Evolutionary conservation across 2,113 vertebrate genomes (phyloP), one percentile per base, ranked within the genome.

Genomic region (Ceyx margarethae): DNA sequence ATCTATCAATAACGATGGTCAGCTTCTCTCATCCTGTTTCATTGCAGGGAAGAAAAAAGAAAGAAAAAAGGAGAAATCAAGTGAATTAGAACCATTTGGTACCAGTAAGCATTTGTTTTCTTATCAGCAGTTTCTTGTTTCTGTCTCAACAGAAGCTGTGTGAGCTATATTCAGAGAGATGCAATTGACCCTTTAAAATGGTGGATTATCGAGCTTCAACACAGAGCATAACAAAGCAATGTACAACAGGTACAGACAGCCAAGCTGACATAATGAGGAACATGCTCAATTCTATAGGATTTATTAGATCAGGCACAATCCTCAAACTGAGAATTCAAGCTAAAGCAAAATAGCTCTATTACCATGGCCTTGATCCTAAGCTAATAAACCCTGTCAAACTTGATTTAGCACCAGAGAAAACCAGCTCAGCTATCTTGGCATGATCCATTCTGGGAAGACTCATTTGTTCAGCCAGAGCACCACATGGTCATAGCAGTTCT

Each of bases 361-460:
- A 79, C 14, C 42, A 25, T 22, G 42, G 40, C 64, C 67, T 87
- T 69, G 60, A 90, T 82, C 31, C 45, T 69, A 87, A 87, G 54
- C 71, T 90, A 91, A 90, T 93, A 85, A 93, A 69, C 54, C 20
- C 40, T 87, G 68, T 91, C 85, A 91, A 54, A 61, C 20, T 76
- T 82, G 50, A 94, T 91, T 82, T 91, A 75, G 40, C 42, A 76
- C 17, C 35, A 76, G 45, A 61, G 50, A 17, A 82, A 88, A 61
- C 6, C 9, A 76, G 15, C 57, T 89, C 57, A 42, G 75, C 57
- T 90, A 85, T 61, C 56, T 67, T 91, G 79, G 68, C 60, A 69
- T 2, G 4, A 48, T 73, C 64, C 57, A 14, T 73, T 93, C 82
- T 87, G 57, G 2, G 2, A 86, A 84, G 61, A 60, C 28, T 87